Evolutionary conservation across 2,113 vertebrate species (phyloP).

Genomic region (Pygoscelis adeliae): DNA sequence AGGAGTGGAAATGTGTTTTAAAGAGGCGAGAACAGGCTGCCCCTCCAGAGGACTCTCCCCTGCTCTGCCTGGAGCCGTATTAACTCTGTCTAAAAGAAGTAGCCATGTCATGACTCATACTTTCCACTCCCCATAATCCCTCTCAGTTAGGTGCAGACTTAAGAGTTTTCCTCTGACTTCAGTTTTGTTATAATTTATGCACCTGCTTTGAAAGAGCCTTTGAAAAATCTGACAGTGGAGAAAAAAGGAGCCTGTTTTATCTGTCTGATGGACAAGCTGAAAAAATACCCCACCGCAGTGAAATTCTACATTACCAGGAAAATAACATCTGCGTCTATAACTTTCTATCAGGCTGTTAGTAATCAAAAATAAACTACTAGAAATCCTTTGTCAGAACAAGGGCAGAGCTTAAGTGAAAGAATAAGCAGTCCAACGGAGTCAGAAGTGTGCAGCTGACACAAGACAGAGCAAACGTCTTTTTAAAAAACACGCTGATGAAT

Average conservation of each 20-base stretch:
- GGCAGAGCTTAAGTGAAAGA: slow-evolving; percentile 2
- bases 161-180: slow-evolving; percentile 55
- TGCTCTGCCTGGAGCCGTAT: not conserved
- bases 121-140: slow-evolving; percentile 69
- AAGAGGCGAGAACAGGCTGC: not conserved
- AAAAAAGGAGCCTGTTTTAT: not conserved
- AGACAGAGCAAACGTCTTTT: not conserved
- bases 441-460: not conserved
- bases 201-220: slow-evolving; percentile 58
- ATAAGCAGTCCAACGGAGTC: not conserved
- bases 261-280: slow-evolving; percentile 2
- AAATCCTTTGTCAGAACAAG: slow-evolving; percentile 24
- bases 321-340: not conserved
- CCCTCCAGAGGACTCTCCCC: not conserved
- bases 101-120: slow-evolving; percentile 54
- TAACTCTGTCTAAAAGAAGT: slow-evolving; percentile 46
- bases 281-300: not conserved
- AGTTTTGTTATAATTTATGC: slow-evolving; percentile 65
- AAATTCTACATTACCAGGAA: not conserved
- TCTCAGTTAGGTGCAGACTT: slow-evolving; percentile 33
- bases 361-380: slow-evolving; percentile 32
- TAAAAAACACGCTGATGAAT: not conserved
- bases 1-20: not conserved
- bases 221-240: slow-evolving; percentile 43
- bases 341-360: not conserved